These are phyloP conservation scores for Thecophora atra DNA, from an alignment of 2,888 invertebrate genomes.

Conservation along the genomic window DNA sequence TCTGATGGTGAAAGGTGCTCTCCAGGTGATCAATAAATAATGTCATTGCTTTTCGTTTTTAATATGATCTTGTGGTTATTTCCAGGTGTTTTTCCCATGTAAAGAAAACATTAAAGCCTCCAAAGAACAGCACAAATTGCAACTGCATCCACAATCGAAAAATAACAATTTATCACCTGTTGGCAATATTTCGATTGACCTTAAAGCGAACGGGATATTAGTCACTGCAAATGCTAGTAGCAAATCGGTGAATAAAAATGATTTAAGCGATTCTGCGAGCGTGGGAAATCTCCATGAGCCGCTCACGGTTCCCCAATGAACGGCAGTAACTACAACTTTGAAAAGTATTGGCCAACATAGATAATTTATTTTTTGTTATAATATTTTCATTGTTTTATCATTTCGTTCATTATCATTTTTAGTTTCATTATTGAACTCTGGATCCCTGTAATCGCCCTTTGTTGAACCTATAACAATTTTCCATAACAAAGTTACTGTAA, in stretches of 20 bases:
- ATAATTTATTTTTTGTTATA: too few species aligned
- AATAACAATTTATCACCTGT: slow-evolving; percentile 51
- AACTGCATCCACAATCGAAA: slow-evolving; percentile 44
- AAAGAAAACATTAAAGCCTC: slow-evolving; percentile 19
- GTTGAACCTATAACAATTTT: background rate
- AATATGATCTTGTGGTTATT: slow-evolving; percentile 7
- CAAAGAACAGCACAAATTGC: slow-evolving; percentile 17
- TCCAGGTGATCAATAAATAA: slow-evolving; percentile 68
- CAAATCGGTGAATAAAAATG: background rate
- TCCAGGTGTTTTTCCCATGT: slow-evolving; percentile 48
- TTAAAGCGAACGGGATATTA: slow-evolving; percentile 26
- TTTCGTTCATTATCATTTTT: too few species aligned
- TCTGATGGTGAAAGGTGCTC: slow-evolving; percentile 77
- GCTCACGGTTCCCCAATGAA: slow-evolving; percentile 1
- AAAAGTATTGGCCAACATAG: background rate
- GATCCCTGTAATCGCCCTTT: background rate
- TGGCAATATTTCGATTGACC: slow-evolving; percentile 38
- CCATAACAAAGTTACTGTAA: too few species aligned
- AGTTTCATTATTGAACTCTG: too few species aligned
- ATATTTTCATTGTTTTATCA: too few species aligned
- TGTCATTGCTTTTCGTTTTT: background rate
- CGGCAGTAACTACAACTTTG: slow-evolving; percentile 29
- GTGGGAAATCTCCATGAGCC: background rate
- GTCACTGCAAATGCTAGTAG: background rate
- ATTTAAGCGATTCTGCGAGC: background rate